phyloP scores from a whole-genome alignment of 2,888 invertebrate species.

The Thysanoteuthis rhombus region DNA sequence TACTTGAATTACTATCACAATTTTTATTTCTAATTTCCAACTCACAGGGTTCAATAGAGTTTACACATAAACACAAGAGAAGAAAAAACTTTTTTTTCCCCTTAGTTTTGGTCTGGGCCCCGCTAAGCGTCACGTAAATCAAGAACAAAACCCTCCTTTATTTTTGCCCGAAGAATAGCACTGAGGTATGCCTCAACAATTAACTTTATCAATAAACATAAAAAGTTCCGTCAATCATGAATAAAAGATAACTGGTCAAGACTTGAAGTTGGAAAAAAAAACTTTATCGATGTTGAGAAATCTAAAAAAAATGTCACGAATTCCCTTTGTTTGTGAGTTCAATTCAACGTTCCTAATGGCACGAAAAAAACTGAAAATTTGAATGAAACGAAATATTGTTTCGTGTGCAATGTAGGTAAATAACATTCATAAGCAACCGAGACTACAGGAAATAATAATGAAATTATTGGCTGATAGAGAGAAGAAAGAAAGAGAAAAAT shows the following conservation, averaged over 20 bases:
- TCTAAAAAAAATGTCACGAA: not conserved
- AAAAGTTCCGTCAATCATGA: not conserved
- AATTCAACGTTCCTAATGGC: not conserved
- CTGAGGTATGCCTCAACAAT: not conserved
- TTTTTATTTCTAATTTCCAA: too few species aligned
- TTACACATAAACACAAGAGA: too few species aligned
- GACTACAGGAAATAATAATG: not conserved
- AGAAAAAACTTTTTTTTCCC: too few species aligned
- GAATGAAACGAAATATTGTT: not conserved
- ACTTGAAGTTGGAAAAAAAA: not conserved
- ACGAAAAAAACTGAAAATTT: not conserved
- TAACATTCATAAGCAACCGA: not conserved
- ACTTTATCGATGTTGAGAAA: not conserved
- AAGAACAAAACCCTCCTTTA: too few species aligned
- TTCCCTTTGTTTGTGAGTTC: not conserved
- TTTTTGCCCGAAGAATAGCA: not conserved
- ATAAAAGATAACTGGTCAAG: not conserved
- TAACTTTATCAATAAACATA: not conserved
- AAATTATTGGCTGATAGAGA: not conserved
- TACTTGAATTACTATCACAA: too few species aligned
- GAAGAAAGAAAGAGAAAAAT: not conserved
- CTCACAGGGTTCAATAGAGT: too few species aligned
- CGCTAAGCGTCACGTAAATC: too few species aligned
- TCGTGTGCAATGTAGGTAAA: not conserved
- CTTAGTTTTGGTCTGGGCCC: too few species aligned